Evolutionary conservation across 2,888 invertebrate genomes (phyloP), one percentile per base, ranked within the genome.

Genomic region (Acanthosoma haemorrhoidale): DNA sequence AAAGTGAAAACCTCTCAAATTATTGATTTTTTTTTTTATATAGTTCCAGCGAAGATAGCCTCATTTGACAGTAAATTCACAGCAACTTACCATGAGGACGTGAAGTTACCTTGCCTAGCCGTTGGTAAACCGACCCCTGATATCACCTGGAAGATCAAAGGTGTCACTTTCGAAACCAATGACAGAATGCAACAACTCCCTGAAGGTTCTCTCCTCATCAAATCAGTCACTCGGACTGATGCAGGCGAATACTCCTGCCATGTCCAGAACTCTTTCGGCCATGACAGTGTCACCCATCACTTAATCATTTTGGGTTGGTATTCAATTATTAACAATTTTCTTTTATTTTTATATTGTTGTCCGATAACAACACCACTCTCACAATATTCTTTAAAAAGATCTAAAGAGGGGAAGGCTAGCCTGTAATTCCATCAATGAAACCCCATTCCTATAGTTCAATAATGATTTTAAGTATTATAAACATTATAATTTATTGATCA

Each of bases 21-120:
- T n/a, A n/a, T n/a, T 58, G 16, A 51, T 34, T 29, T 66, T 29
- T 70, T 18, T 36, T 75, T 70, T 59, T 75, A 79, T 82, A 73
- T 79, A 91, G 96, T 94, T 70, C 92, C 95, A 58, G 96, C 96
- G 1, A 92, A 92, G 80, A 95, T 96, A 76, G 94, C 95, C 57
- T 95, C 95, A 1, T 96, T 96, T 80, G 94, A 96, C 78, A 92
- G 92, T 78, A 89, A 90, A n/a, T 92, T 95, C 79, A 91, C 92
- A 72, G 92, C 93, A 11, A 94, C 92, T 0, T 94, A 92, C 82
- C 92, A 93, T 81, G 92, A 94, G 82, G 92, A 94, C 77, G 91
- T 95, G 1, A 92, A 91, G 76, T 82, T 96, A 77, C 94, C 94
- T 0, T 96, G 96, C 77, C 84, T 93, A 25, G 92, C 94, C 67